Conservation (phyloP, 1,140 invertebrate genomes). For the Atta texana region DNA sequence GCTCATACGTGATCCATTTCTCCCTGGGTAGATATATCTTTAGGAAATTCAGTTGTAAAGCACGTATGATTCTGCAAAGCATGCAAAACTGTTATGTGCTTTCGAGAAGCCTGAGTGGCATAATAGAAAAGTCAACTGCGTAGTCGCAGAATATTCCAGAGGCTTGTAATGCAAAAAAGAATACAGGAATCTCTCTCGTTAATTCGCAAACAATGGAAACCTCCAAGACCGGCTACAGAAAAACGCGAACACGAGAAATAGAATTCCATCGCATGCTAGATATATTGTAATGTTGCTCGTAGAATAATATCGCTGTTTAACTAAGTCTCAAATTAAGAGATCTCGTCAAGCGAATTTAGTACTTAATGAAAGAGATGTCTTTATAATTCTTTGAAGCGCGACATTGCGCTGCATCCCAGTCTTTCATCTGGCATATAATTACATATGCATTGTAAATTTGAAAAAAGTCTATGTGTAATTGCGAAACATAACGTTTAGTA, state of each 20-base stretch:
- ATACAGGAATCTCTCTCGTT: background rate
- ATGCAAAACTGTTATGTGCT: background rate
- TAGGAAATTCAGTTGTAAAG: constrained; percentile 57
- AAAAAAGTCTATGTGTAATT: background rate
- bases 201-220: background rate
- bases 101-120: constrained; percentile 8
- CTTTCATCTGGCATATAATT: background rate
- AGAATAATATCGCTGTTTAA: background rate
- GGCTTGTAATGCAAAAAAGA: constrained; percentile 12
- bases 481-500: background rate
- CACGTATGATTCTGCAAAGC: constrained; percentile 66
- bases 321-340: constrained; percentile 42
- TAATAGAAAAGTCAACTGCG: constrained; percentile 38
- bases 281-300: constrained; percentile 17
- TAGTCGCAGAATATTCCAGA: background rate
- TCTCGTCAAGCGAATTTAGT: constrained; percentile 38
- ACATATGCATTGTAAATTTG: background rate
- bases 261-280: background rate
- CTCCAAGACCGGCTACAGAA: background rate
- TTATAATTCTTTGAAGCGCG: constrained; percentile 12
- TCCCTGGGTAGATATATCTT: constrained; percentile 65
- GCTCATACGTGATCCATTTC: constrained; percentile 73
- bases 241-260: background rate
- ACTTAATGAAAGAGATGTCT: constrained; percentile 30
- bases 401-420: background rate